These are phyloP conservation scores for Nesogale talazaci DNA, from an alignment of 2,113 vertebrate species.

Conservation along the genomic window DNA sequence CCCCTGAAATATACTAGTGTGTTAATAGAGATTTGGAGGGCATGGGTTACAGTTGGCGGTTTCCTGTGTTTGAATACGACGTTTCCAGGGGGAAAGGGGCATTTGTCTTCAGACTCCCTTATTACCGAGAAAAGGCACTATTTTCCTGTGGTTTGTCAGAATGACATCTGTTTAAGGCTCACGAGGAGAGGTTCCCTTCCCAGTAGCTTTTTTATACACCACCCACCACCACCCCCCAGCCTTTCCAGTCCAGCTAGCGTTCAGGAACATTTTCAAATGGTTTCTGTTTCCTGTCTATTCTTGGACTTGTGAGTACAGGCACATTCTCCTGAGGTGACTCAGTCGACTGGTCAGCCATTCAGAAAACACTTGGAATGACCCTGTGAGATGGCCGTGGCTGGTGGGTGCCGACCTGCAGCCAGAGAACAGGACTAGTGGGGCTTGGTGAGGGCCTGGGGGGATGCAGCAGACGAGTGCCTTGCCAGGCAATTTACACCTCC, in stretches of 20 bases:
- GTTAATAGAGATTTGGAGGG: background rate
- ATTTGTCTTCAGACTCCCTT: constrained; percentile 14
- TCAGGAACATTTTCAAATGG: constrained; percentile 25
- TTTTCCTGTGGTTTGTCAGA: constrained; percentile 20
- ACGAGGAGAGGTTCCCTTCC: constrained; percentile 44
- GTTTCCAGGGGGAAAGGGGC: background rate
- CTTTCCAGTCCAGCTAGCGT: constrained; percentile 31
- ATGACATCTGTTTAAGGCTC: constrained; percentile 41
- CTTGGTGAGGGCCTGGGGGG: background rate
- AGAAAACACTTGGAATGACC: background rate
- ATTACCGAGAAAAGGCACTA: background rate
- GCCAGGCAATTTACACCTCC: background rate
- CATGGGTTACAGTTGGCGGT: background rate
- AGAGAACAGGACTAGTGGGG: background rate
- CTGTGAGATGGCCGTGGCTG: background rate
- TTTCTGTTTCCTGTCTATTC: constrained; percentile 42
- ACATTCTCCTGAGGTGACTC: background rate
- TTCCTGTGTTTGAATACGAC: constrained; percentile 9
- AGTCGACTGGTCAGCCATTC: background rate
- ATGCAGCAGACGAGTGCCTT: fast-evolving
- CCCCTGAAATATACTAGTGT: constrained; percentile 22
- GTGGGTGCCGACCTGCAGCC: too few species aligned
- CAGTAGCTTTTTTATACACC: constrained; percentile 58
- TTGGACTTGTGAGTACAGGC: constrained; percentile 1
- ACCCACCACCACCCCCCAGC: too few species aligned